These are phyloP conservation scores for Alces alces DNA, from an alignment of 2,113 vertebrate genomes.

Conservation along the genomic window DNA sequence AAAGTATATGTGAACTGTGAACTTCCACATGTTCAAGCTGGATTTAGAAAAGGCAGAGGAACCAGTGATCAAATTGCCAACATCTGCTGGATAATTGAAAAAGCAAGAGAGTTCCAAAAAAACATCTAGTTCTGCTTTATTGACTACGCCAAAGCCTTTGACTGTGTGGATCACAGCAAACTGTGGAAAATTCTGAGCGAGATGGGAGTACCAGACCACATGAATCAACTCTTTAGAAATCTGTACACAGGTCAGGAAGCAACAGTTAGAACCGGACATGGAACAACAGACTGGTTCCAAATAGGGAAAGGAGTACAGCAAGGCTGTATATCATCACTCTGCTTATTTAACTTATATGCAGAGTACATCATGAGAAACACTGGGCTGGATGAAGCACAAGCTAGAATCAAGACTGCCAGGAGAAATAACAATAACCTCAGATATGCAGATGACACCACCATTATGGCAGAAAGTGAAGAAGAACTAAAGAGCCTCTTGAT, in stretches of 20 bases:
- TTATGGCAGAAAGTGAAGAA: background rate
- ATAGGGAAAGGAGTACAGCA: background rate
- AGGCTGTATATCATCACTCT: background rate
- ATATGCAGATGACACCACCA: background rate
- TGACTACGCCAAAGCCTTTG: background rate
- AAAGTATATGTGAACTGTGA: background rate
- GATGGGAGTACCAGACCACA: background rate
- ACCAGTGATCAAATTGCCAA: background rate
- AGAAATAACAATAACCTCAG: background rate
- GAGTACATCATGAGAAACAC: background rate
- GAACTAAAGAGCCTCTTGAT: background rate
- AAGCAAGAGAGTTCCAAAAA: background rate
- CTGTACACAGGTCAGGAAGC: background rate
- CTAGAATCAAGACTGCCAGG: background rate
- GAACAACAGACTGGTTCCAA: background rate
- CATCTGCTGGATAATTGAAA: background rate
- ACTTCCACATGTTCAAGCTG: background rate
- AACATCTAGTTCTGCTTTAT: background rate
- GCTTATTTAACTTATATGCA: background rate
- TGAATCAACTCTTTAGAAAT: background rate
- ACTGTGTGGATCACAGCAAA: background rate
- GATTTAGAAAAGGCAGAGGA: background rate
- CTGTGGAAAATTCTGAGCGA: background rate
- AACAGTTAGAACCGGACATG: background rate
- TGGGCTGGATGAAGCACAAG: background rate